Evolutionary conservation across 2,113 vertebrate species (phyloP), one percentile per base, ranked within the genome.

Genomic region (Cyprinodon brontotheroides): DNA sequence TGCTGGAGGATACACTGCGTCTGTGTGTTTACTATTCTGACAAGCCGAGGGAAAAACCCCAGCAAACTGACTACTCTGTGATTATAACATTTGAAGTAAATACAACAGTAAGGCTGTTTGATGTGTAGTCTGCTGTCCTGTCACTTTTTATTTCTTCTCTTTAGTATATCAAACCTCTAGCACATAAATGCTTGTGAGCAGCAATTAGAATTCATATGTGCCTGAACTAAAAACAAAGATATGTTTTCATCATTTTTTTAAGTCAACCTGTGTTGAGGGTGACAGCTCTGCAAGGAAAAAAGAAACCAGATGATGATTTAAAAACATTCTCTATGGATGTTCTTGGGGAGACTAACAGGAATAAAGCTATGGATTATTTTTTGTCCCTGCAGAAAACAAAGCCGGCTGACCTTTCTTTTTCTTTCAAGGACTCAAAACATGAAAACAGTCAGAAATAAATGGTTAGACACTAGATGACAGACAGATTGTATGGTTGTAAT

Each of bases 391-490:
- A 78, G 61, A 70, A 50, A 47, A 59, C 65, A 70, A 67, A 81
- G 78, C 70, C 70, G 8, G 12, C 20, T 84, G 87, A 85, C 80
- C 75, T 82, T 78, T 82, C 60, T 75, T 80, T 82, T 78, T 82
- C 60, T 72, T 80, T 87, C 22, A 86, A 76, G 66, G 53, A 48
- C 75, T 79, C 76, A 45, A 61, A 72, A 29, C 29, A 76, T 61
- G 40, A 72, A 81, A 84, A 67, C 62, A 76, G 45, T 71, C 29
- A 70, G 38, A 70, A 74, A 75, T 75, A 60, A 65, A 79, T 0
- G 40, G 11, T 45, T 45, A 4, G 20, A 68, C 14, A 37, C 78
- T 15, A 59, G 57, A 87, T 83, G 77, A 73, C 37, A 77, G 77
- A 80, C 72, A 87, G 2, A n/a, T 57, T n/a, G 3, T 14, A n/a